Conservation (phyloP, 2,888 invertebrate species). For the Panorpa germanica region DNA sequence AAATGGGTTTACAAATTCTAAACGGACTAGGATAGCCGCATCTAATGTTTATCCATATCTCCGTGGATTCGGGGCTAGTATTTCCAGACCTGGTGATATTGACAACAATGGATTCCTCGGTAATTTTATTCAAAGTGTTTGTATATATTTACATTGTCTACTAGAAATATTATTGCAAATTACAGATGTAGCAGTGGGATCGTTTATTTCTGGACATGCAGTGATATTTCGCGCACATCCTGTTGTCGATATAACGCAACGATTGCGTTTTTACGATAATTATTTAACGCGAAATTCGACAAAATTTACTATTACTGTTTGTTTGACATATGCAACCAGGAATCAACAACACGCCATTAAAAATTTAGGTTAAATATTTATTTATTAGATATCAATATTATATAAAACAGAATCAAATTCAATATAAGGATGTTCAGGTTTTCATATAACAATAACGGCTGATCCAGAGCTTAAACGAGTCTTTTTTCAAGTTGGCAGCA, state of each 20-base stretch:
- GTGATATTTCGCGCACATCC: conserved; percentile 30
- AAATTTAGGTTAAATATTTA: no score
- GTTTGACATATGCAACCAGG: conserved; percentile 21
- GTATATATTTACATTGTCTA: no score
- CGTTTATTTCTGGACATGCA: conserved; percentile 32
- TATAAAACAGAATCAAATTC: no score
- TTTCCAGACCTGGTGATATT: conserved; percentile 36
- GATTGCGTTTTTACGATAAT: conserved; percentile 22
- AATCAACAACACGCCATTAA: no score
- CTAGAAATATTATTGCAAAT: conserved; percentile 13
- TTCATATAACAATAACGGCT: no score
- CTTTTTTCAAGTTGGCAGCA: no score
- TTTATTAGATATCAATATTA: no score
- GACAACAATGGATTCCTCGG: conserved; percentile 39
- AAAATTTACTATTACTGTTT: conserved; percentile 24
- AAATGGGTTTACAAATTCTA: conserved; percentile 24
- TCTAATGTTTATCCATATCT: no score
- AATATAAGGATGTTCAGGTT: conserved; percentile 11
- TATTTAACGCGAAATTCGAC: conserved; percentile 24
- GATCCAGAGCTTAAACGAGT: no score
- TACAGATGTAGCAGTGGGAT: conserved; percentile 39
- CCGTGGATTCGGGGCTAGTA: conserved; percentile 38
- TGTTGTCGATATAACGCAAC: conserved; percentile 21
- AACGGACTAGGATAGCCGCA: conserved; percentile 30
- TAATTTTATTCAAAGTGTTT: no score